phyloP scores from a whole-genome alignment of 2,888 invertebrate genomes.

The Acanthacorydalis orientalis region DNA sequence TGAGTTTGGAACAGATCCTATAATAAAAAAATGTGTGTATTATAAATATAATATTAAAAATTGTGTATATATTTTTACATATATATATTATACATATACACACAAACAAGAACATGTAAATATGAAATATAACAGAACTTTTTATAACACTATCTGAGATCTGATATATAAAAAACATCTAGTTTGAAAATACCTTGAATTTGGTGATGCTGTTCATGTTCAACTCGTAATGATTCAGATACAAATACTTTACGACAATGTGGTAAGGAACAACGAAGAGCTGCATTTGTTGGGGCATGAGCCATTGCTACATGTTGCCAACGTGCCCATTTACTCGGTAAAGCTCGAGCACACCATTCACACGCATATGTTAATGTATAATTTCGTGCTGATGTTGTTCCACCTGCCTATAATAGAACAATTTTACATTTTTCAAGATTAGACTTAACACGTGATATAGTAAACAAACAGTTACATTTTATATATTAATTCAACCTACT shows the following conservation, averaged over 20 bases:
- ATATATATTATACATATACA: neutral
- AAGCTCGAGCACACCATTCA: constrained; percentile 28
- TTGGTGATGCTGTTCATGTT: constrained; percentile 27
- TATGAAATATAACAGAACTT: neutral
- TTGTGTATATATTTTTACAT: neutral
- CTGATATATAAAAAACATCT: neutral
- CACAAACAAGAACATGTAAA: neutral
- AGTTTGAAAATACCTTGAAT: constrained; percentile 20
- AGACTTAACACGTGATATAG: neutral
- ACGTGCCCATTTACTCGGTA: constrained; percentile 29
- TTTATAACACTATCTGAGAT: neutral
- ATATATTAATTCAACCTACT: neutral
- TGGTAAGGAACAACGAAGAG: constrained; percentile 19
- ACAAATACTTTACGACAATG: constrained; percentile 27
- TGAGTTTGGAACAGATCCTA: constrained; percentile 18
- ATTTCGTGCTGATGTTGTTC: constrained; percentile 1
- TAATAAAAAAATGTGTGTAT: neutral
- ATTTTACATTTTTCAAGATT: neutral
- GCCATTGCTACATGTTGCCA: constrained; percentile 29
- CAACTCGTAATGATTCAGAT: constrained; percentile 24
- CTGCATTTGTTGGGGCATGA: constrained; percentile 14
- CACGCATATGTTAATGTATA: constrained; percentile 17
- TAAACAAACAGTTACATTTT: neutral
- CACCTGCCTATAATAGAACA: neutral
- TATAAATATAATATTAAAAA: no score